phyloP scores from a whole-genome alignment of 92 coral and sea anemone species.

The Palythoa heliodiscus region DNA sequence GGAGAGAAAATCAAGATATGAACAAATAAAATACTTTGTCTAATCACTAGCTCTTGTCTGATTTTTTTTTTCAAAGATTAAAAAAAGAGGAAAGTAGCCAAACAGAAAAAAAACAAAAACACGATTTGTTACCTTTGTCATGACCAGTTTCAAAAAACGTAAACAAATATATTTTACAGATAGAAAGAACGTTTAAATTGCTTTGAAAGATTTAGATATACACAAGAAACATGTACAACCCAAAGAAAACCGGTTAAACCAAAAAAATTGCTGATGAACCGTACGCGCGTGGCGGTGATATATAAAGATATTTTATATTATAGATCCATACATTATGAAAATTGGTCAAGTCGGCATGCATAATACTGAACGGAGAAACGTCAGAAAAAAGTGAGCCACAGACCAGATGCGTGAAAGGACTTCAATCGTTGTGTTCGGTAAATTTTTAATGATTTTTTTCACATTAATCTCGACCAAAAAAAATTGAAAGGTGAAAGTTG shows the following conservation, averaged over 20 bases:
- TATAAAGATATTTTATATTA: neutral
- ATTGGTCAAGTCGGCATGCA: slow-evolving; percentile 17
- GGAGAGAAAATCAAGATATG: neutral
- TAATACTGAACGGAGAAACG: slow-evolving; percentile 10
- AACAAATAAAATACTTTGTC: neutral
- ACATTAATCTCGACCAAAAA: neutral
- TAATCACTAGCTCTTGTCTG: no score
- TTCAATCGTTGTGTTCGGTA: slow-evolving; percentile 8
- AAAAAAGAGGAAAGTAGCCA: no score
- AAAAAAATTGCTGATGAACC: neutral
- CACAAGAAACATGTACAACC: neutral
- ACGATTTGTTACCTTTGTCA: no score
- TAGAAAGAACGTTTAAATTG: neutral
- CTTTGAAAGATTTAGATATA: neutral
- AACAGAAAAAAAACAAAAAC: no score
- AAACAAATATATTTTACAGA: no score
- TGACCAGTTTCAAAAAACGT: no score
- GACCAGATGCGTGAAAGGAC: slow-evolving; percentile 22
- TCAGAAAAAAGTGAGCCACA: neutral
- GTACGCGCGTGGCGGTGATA: neutral
- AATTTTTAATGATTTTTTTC: slow-evolving; percentile 10
- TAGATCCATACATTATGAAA: slow-evolving; percentile 28
- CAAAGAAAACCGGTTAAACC: neutral
- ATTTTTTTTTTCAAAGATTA: no score
- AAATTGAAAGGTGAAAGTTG: neutral